A percentile compares a stretch with the other conserved stretches of the same genome.
Evolutionary conservation across 1,140 invertebrate genomes (phyloP).

Genomic region (Whitmania pigra): DNA sequence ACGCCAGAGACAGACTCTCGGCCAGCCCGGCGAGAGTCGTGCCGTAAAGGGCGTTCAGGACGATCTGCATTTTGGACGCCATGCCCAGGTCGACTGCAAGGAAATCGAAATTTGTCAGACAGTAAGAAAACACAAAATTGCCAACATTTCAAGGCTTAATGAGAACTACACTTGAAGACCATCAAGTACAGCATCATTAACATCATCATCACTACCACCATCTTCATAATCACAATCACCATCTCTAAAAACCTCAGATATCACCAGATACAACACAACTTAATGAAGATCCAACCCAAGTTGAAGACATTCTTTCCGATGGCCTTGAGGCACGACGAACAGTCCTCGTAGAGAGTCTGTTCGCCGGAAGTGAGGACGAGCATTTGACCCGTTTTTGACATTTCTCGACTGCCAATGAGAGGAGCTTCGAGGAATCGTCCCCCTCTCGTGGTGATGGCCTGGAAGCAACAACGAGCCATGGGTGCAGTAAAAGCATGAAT

Average conservation of each 20-base stretch:
- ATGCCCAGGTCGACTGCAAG: slow-evolving; percentile 67
- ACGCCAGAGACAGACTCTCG: slow-evolving; percentile 81
- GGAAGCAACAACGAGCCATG: slow-evolving; percentile 7
- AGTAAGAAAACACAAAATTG: too few relatives aligned
- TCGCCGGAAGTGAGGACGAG: slow-evolving; percentile 79
- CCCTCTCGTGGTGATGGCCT: slow-evolving; percentile 68
- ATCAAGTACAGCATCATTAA: too few relatives aligned
- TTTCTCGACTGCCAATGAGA: slow-evolving; percentile 73
- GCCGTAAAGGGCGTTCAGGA: slow-evolving; percentile 72
- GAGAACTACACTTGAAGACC: too few relatives aligned
- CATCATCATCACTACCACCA: too few relatives aligned
- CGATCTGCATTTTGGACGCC: slow-evolving; percentile 84
- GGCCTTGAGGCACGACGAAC: slow-evolving; percentile 72
- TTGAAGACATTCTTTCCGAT: slow-evolving; percentile 83
- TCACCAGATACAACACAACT: not conserved
- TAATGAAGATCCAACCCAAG: slow-evolving; percentile 52
- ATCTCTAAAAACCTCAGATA: too few relatives aligned
- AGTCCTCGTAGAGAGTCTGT: slow-evolving; percentile 72
- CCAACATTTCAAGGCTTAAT: too few relatives aligned
- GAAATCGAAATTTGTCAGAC: too few relatives aligned
- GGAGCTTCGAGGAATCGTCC: slow-evolving; percentile 85
- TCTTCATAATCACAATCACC: too few relatives aligned
- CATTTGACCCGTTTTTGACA: slow-evolving; percentile 54
- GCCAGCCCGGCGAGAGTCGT: slow-evolving; percentile 73
- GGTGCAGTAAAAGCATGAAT: not conserved